A percentile compares a stretch with the other conserved stretches of the same genome.
These are phyloP conservation scores for Hystrix brachyura DNA, from an alignment of 2,113 vertebrate species.

Conservation along the genomic window DNA sequence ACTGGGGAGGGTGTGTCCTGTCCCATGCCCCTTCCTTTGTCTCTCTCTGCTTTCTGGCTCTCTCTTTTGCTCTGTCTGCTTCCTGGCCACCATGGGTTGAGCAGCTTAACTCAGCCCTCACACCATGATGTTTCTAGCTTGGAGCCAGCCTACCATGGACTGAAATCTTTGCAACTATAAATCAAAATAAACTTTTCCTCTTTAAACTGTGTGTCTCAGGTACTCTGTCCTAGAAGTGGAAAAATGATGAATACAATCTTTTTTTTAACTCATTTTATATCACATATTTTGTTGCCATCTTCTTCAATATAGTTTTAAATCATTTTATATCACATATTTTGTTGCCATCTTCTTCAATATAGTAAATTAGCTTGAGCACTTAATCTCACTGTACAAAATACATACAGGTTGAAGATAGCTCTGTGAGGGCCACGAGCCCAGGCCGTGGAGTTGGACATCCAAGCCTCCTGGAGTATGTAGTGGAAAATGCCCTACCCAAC, in stretches of 20 bases:
- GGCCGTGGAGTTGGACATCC: background rate
- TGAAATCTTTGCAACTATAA: background rate
- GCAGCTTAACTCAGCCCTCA: background rate
- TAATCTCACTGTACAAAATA: background rate
- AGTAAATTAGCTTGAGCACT: background rate
- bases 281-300: background rate
- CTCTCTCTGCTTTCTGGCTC: background rate
- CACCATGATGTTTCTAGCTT: background rate
- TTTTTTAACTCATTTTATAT: background rate
- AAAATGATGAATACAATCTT: background rate
- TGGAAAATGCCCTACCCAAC: background rate
- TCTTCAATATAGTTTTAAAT: background rate
- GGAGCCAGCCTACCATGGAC: background rate
- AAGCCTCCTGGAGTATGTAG: background rate
- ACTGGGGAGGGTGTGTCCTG: background rate
- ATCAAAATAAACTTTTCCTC: background rate
- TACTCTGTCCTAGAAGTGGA: background rate
- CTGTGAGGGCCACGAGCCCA: background rate
- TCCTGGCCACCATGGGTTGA: background rate
- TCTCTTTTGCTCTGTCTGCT: background rate
- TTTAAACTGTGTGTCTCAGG: background rate
- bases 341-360: background rate
- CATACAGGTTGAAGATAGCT: background rate
- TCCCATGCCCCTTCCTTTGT: background rate
- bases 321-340: background rate